Base-by-base conservation (phyloP, 1,140 invertebrate species). In the Triops cancriformis region DNA sequence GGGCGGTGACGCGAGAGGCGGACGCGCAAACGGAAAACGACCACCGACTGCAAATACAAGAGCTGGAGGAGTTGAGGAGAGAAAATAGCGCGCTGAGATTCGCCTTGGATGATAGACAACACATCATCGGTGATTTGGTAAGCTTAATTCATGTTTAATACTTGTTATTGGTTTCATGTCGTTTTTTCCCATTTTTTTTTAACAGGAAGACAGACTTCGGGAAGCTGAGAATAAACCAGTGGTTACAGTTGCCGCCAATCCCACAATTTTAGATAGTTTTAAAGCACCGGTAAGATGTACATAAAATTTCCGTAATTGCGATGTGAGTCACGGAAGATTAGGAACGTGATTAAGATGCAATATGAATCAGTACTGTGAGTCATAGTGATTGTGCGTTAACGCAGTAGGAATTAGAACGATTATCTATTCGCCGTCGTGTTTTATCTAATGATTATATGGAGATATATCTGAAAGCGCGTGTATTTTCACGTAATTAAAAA, bases 1-100 rank as follows among this genome's bases (percentile, higher is more conserved):
- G 77, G 23, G 76, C 78, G 64, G 80, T 74, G 79, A 73, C 51
- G 43, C 73, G 23, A 64, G 76, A 12, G 14, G 76, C 9, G 41
- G 28, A 64, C n/a, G 51, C 6, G 73, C 76, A 72, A 26, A 77
- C 64, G 26, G 31, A 31, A 73, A n/a, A 10, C 27, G 26, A 43
- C 37, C 51, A 77, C 28, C 5, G 37, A 74, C 26, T 28, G n/a
- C 26, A 76, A 26, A 26, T 72, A 23, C 43, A 76, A 72, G 18
- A 51, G 11, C 11, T 73, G 14, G 72, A 73, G 41, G 28, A 37
- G n/a, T 77, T 72, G 31, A 23, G 42, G 23, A 18, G 28, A 26
- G 80, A 79, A 72, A 73, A 76, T 78, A 45, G 77, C 74, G 76
- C 51, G 74, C 77, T 76, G 51, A 37, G 23, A 37, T 11, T 64